Evolutionary conservation across 2,113 vertebrate species (phyloP), one percentile per base, ranked within the genome.

Genomic region (Hydropotes inermis): DNA sequence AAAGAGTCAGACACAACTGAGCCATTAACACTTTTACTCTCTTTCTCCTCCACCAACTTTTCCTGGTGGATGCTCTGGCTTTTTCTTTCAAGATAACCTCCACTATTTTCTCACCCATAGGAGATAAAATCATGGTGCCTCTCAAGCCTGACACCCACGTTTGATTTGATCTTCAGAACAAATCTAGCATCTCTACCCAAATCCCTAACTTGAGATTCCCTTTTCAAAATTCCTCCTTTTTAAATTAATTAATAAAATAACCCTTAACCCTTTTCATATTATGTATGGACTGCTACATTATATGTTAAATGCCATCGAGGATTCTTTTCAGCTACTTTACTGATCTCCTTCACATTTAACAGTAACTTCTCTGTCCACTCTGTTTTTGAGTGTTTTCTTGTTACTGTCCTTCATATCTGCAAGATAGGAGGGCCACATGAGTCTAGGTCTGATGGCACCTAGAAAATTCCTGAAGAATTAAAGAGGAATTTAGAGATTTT

Each of bases 31-130:
- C 70, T 76, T 76, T 76, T 23, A 43, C 23, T 76, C 43, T 76
- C 23, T 43, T 76, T 76, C 23, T 27, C 39, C 39, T 76, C 39
- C 12, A 76, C 8, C 0, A 13, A 33, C 36, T 55, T 92, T 87
- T 47, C 9, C 43, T 76, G 47, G 6, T 14, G n/a, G 4, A 1
- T 0, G 2, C 10, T 33, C 9, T 33, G 2, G 1, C 9, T 30
- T 78, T 55, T 84, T 14, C 5, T 43, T 11, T 83, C 50, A 64
- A 33, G 36, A 79, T 3, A 70, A 17, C 1, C 39, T 30, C 36
- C 25, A 14, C 2, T 15, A 1, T 28, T 33, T 89, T 54, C 82
- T 95, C 33, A 13, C 0, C 4, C 4, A 39, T 6, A 10, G 12
- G 6, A 67, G 1, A 27, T 4, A 70, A 36, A 95, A 54, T 36